phyloP scores from a whole-genome alignment of 2,113 vertebrate species.

The Egretta garzetta region DNA sequence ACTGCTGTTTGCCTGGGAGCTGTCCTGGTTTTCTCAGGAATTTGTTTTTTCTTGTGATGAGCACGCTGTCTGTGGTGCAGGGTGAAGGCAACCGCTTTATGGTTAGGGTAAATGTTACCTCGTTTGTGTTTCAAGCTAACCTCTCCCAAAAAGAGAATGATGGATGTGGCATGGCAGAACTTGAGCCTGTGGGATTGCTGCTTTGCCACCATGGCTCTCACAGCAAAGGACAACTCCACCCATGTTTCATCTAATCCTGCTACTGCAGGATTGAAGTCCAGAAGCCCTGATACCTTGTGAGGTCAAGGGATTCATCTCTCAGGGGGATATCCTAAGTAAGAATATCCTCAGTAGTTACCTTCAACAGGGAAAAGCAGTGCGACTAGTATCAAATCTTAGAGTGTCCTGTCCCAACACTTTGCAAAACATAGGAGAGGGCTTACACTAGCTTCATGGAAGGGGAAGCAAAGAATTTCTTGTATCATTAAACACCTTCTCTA shows the following conservation, averaged over 20 bases:
- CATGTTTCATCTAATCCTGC: not conserved
- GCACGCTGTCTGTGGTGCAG: not conserved
- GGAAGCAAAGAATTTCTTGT: not conserved
- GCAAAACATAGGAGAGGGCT: not conserved
- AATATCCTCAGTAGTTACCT: not conserved
- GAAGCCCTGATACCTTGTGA: not conserved
- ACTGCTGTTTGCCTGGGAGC: not conserved
- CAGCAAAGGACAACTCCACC: not conserved
- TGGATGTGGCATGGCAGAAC: not conserved
- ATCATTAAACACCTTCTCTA: not conserved
- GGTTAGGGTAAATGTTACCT: not conserved
- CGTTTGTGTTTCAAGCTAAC: not conserved
- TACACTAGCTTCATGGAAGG: not conserved
- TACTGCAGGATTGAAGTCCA: not conserved
- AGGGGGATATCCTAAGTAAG: not conserved
- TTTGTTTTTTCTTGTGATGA: not conserved
- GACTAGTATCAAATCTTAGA: not conserved
- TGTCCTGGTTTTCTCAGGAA: not conserved
- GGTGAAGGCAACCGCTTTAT: accelerated
- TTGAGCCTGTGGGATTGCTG: not conserved
- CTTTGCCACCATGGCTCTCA: not conserved
- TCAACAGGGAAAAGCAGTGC: not conserved
- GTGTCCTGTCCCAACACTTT: not conserved
- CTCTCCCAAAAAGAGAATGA: not conserved
- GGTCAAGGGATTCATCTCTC: not conserved